Conservation (phyloP, 2,888 invertebrate genomes). For the Parapristionchus giblindavisi region DNA sequence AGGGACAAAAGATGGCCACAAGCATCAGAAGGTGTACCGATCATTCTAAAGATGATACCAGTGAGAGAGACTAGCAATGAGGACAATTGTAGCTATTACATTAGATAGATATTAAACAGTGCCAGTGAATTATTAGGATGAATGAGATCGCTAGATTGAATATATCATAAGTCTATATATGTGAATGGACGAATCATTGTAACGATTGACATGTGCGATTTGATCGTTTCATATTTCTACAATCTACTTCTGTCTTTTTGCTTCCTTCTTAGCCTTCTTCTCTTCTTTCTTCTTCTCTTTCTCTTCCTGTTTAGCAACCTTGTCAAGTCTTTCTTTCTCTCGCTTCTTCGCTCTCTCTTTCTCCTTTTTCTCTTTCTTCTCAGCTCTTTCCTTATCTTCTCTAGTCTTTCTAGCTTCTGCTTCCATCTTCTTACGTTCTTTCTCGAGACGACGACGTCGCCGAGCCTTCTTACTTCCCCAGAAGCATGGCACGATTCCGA, state of each 20-base stretch:
- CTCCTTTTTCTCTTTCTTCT: conserved; percentile 21
- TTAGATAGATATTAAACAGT: too few species aligned
- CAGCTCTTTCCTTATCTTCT: conserved; percentile 14
- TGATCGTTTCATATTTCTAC: neutral
- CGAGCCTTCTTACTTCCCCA: neutral
- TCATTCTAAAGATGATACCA: neutral
- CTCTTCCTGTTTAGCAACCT: conserved; percentile 15
- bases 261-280: conserved; percentile 27
- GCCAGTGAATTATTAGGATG: too few species aligned
- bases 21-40: conserved; percentile 2
- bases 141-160: too few species aligned
- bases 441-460: neutral
- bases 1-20: neutral
- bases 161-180: too few species aligned
- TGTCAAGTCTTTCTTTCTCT: neutral
- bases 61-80: neutral
- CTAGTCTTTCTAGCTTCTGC: conserved; percentile 15
- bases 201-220: neutral
- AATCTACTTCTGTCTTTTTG: neutral
- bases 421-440: conserved; percentile 22
- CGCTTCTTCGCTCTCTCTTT: conserved; percentile 26
- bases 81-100: too few species aligned
- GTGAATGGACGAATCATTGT: neutral
- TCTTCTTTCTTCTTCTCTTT: conserved; percentile 25
- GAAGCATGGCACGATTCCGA: conserved; percentile 27